phyloP scores from a whole-genome alignment of 2,113 vertebrate genomes.

The Suricata suricatta region DNA sequence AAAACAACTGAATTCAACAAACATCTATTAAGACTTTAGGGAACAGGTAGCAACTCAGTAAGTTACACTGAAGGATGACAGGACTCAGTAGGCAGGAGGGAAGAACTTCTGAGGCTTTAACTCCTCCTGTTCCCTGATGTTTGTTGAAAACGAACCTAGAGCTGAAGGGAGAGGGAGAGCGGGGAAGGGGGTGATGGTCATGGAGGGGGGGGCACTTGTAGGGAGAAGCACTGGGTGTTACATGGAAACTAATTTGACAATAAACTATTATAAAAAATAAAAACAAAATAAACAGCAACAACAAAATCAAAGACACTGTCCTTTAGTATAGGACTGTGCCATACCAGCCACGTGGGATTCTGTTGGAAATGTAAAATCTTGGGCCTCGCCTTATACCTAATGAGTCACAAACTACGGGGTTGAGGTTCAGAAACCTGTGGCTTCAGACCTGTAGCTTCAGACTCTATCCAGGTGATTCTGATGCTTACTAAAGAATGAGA shows the following conservation, averaged over 20 bases:
- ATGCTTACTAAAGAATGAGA: background rate
- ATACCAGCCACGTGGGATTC: background rate
- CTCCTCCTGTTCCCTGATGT: too few relatives aligned
- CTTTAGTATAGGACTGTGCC: background rate
- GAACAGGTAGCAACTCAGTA: background rate
- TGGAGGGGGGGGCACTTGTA: too few relatives aligned
- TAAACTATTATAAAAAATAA: background rate
- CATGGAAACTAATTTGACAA: too few relatives aligned
- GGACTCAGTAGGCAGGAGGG: background rate
- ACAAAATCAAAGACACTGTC: constrained; percentile 20
- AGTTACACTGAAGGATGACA: background rate
- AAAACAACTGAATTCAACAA: constrained; percentile 3
- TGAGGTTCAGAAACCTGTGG: background rate
- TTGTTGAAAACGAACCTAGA: too few relatives aligned
- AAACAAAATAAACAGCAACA: background rate
- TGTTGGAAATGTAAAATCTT: background rate
- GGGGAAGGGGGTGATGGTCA: too few relatives aligned
- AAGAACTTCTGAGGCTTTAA: background rate
- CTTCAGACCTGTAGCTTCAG: background rate
- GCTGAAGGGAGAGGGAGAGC: too few relatives aligned
- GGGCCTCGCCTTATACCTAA: background rate
- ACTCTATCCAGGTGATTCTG: background rate
- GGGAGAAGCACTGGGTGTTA: too few relatives aligned
- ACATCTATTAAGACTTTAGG: background rate
- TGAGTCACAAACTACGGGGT: background rate